phyloP scores from a whole-genome alignment of 1,140 invertebrate species.

The Bombus confusus region DNA sequence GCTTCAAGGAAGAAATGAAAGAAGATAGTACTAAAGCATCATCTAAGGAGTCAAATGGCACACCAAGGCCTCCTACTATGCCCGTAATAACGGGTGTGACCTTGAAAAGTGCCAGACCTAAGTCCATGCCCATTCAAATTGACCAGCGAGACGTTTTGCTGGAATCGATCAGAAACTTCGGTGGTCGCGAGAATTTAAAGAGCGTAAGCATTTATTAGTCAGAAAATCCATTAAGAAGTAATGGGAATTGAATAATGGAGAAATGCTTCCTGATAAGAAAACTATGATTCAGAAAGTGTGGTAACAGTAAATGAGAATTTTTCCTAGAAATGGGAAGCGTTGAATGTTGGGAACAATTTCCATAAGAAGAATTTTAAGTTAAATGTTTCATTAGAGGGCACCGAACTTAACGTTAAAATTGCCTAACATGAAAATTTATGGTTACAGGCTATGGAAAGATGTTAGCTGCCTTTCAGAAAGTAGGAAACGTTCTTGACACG shows the following conservation, averaged over 20 bases:
- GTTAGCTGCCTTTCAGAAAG: conserved; percentile 36
- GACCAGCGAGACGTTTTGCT: conserved; percentile 87
- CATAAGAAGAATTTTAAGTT: background rate
- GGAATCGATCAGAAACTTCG: conserved; percentile 88
- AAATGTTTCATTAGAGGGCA: too few relatives aligned
- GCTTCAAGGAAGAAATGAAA: conserved; percentile 5
- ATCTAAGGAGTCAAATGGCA: conserved; percentile 4
- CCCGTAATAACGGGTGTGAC: conserved; percentile 80
- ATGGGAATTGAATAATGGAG: background rate
- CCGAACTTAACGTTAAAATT: background rate
- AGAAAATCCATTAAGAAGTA: background rate
- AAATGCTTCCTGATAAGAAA: background rate
- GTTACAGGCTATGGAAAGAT: conserved; percentile 66
- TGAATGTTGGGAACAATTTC: background rate
- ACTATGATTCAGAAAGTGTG: background rate
- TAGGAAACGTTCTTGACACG: background rate
- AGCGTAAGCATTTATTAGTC: conserved; percentile 78
- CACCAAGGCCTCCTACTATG: conserved; percentile 77
- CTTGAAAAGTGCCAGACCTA: conserved; percentile 76
- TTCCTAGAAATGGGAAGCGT: background rate
- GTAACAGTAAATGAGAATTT: background rate
- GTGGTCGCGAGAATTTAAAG: conserved; percentile 84
- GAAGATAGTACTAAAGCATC: background rate
- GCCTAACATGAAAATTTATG: conserved; percentile 27
- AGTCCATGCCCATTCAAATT: conserved; percentile 68